These are phyloP conservation scores for Pituophis catenifer DNA, from an alignment of 2,113 vertebrate species.

Conservation along the genomic window DNA sequence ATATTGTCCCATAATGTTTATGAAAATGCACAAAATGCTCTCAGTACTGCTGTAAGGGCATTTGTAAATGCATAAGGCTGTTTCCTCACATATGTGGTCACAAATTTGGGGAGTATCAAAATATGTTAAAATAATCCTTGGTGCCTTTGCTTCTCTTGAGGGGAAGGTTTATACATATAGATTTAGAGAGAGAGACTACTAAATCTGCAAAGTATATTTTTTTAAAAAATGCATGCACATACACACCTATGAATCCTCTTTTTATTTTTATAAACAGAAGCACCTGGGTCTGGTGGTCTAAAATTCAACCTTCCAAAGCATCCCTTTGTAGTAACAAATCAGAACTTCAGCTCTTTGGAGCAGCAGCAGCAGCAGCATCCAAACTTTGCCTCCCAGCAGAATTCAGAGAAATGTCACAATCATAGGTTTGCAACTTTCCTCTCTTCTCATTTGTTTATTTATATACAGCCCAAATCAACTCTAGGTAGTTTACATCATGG, in stretches of 20 bases:
- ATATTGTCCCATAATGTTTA: not conserved
- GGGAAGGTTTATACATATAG: no score
- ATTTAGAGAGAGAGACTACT: not conserved
- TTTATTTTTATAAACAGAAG: conserved; percentile 64
- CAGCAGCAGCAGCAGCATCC: conserved; percentile 50
- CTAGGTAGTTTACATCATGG: not conserved
- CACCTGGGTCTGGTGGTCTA: conserved; percentile 79
- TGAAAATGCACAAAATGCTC: not conserved
- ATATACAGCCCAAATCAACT: not conserved
- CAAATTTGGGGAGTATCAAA: not conserved
- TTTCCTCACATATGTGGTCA: not conserved
- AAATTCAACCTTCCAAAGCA: conserved; percentile 90
- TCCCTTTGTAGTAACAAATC: conserved; percentile 77
- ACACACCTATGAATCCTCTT: not conserved
- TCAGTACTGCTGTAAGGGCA: not conserved
- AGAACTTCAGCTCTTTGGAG: conserved; percentile 65
- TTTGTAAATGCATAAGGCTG: not conserved
- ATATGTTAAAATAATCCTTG: not conserved
- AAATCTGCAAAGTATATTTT: not conserved
- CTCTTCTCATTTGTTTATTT: rapidly evolving
- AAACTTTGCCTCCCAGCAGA: conserved; percentile 51
- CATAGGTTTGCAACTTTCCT: conserved; percentile 49
- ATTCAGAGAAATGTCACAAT: conserved; percentile 57
- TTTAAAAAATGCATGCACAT: not conserved
- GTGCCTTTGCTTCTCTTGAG: not conserved